Evolutionary conservation across 2,113 vertebrate species (phyloP).

Genomic region (Chloropsis hardwickii): DNA sequence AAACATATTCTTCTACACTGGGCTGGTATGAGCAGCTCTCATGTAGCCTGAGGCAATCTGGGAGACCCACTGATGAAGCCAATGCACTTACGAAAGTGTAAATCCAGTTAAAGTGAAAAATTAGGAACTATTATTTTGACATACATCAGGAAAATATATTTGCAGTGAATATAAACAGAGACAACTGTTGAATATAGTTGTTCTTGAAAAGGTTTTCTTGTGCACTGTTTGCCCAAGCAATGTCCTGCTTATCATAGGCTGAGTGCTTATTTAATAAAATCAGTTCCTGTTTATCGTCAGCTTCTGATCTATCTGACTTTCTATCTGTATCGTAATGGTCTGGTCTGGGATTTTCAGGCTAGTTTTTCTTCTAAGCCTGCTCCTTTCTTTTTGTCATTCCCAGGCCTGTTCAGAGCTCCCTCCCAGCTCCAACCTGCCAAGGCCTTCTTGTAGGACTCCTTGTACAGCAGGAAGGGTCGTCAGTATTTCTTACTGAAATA

Average conservation of each 20-base stretch:
- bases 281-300: conserved; percentile 37
- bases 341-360: not conserved
- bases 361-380: not conserved
- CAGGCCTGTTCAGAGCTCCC: not conserved
- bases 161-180: conserved; percentile 17
- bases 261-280: conserved; percentile 19
- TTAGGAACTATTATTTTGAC: not conserved
- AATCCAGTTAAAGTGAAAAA: conserved; percentile 13
- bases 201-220: not conserved
- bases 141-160: conserved; percentile 21
- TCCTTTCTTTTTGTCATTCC: not conserved
- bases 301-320: not conserved
- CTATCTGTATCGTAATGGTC: not conserved
- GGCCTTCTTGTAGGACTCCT: not conserved
- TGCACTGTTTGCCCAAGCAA: not conserved
- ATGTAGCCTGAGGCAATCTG: not conserved
- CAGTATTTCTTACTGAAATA: not conserved
- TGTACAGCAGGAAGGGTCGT: not conserved
- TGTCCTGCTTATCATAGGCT: not conserved
- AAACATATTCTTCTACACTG: not conserved
- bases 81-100: not conserved
- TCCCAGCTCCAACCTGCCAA: not conserved
- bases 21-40: not conserved
- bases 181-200: not conserved
- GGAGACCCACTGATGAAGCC: not conserved